Conservation (phyloP, 1,140 invertebrate genomes). For the Mizuhopecten yessoensis region DNA sequence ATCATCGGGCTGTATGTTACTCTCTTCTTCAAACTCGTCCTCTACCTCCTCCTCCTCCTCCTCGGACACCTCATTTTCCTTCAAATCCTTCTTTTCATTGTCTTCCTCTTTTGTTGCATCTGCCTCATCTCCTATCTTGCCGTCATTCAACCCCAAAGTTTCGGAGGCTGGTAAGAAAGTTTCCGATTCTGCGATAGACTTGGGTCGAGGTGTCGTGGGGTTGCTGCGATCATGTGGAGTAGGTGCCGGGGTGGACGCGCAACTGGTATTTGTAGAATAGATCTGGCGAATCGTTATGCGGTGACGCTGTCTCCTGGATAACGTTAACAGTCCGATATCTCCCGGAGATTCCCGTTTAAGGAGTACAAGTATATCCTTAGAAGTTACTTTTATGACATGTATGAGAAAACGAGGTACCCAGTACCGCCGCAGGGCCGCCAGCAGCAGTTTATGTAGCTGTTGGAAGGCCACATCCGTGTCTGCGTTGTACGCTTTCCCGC, state of each 20-base stretch:
- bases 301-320: slow-evolving; percentile 55
- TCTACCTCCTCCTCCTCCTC: slow-evolving; percentile 15
- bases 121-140: slow-evolving; percentile 44
- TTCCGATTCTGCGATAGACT: background rate
- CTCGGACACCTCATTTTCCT: background rate
- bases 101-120: background rate
- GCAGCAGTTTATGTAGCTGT: slow-evolving; percentile 64
- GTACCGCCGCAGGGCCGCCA: slow-evolving; percentile 61
- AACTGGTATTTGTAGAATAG: background rate
- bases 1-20: slow-evolving; percentile 51
- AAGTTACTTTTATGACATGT: slow-evolving; percentile 54
- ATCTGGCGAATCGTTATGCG: slow-evolving; percentile 64
- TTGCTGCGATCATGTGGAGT: background rate
- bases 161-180: background rate
- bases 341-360: slow-evolving; percentile 56
- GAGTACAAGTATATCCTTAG: slow-evolving; percentile 56
- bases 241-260: background rate
- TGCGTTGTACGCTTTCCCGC: background rate
- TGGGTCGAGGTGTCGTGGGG: background rate
- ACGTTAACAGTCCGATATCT: slow-evolving; percentile 45
- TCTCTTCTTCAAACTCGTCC: background rate
- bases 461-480: slow-evolving; percentile 58
- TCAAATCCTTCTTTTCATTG: background rate
- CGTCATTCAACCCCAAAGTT: background rate
- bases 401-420: slow-evolving; percentile 72